Conservation (phyloP, 2,888 invertebrate species). For the Caenorhabditis sulstoni region DNA sequence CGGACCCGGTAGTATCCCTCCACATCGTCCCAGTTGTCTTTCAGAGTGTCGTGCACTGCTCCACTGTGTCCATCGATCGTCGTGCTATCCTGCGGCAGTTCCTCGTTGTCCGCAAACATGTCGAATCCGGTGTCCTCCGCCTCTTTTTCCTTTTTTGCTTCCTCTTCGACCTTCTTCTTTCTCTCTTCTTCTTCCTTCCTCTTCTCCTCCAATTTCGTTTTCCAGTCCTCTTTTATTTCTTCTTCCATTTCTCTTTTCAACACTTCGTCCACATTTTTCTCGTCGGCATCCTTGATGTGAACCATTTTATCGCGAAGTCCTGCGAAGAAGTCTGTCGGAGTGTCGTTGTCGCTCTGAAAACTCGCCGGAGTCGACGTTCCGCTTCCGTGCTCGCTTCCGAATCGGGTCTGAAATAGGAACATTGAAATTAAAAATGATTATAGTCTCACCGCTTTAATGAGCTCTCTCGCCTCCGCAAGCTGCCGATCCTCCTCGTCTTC, state of each 20-base stretch:
- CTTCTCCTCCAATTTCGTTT: slow-evolving; percentile 72
- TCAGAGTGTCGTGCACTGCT: slow-evolving; percentile 88
- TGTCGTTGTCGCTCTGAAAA: slow-evolving; percentile 47
- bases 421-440: neutral
- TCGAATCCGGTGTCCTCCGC: slow-evolving; percentile 71
- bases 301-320: slow-evolving; percentile 76
- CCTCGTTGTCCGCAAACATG: slow-evolving; percentile 80
- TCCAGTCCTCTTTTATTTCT: slow-evolving; percentile 53
- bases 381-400: slow-evolving; percentile 60
- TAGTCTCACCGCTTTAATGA: slow-evolving; percentile 40
- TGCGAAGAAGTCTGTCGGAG: slow-evolving; percentile 73
- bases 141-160: slow-evolving; percentile 73
- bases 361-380: slow-evolving; percentile 61
- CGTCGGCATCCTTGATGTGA: slow-evolving; percentile 64
- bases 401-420: slow-evolving; percentile 49
- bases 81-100: slow-evolving; percentile 70
- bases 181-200: slow-evolving; percentile 64
- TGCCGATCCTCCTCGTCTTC: slow-evolving; percentile 56
- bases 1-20: slow-evolving; percentile 98
- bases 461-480: slow-evolving; percentile 54
- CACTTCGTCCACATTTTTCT: slow-evolving; percentile 44
- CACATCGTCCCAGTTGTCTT: slow-evolving; percentile 99
- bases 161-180: slow-evolving; percentile 68
- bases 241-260: slow-evolving; percentile 55
- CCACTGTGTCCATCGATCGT: slow-evolving; percentile 83